phyloP scores from a whole-genome alignment of 2,797 vertebrate genomes.

The Huso huso region DNA sequence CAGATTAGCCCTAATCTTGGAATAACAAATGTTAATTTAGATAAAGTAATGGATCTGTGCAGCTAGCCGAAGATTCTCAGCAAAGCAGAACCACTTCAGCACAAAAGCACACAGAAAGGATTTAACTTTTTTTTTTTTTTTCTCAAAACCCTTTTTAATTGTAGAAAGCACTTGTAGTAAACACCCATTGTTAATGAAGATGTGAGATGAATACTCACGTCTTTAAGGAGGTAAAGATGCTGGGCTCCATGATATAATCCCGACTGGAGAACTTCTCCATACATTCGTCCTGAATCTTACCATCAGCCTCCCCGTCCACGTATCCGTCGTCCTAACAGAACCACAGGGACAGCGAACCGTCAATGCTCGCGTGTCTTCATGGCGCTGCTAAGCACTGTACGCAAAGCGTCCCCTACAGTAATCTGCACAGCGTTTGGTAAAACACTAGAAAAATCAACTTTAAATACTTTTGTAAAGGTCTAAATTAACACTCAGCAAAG shows the following conservation, averaged over 20 bases:
- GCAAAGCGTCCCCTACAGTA: too few relatives aligned
- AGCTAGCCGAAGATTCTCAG: background rate
- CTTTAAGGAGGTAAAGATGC: conserved; percentile 93
- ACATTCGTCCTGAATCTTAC: conserved; percentile 86
- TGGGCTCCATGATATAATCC: conserved; percentile 97
- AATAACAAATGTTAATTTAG: too few relatives aligned
- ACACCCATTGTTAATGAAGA: background rate
- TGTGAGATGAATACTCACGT: conserved; percentile 45
- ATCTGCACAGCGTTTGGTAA: background rate
- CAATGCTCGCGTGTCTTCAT: background rate
- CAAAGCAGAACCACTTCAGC: background rate
- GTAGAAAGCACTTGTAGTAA: background rate
- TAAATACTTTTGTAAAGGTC: background rate
- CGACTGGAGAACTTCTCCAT: conserved; percentile 87
- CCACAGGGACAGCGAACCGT: background rate
- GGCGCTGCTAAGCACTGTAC: background rate
- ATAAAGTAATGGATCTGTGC: too few relatives aligned
- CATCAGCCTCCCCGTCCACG: conserved; percentile 78
- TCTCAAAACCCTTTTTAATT: background rate
- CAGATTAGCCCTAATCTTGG: background rate
- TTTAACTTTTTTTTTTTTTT: too few relatives aligned
- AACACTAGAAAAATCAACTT: too few relatives aligned
- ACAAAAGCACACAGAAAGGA: background rate
- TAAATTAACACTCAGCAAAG: background rate
- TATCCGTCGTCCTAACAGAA: conserved; percentile 71